A percentile compares a stretch with the other conserved stretches of the same genome.
Conservation (phyloP, 2,113 vertebrate species). For the Sinocyclocheilus anophthalmus region DNA sequence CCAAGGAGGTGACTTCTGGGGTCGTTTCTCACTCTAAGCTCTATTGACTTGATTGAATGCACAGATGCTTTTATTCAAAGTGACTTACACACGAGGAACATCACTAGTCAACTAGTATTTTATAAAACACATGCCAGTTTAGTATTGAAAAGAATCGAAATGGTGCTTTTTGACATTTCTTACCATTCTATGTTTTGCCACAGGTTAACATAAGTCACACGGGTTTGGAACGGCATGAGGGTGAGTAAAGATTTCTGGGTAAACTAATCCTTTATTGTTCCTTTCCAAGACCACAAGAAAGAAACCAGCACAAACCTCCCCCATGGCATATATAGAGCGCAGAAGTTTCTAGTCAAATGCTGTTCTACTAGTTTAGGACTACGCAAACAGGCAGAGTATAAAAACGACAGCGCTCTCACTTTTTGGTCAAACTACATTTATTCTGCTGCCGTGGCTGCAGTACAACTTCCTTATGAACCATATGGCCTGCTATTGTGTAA, state of each 20-base stretch:
- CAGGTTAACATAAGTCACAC: not conserved
- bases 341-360: not conserved
- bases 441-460: constrained; percentile 35
- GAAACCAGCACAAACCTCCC: constrained; percentile 4
- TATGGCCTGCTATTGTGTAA: constrained; percentile 3
- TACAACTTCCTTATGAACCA: constrained; percentile 19
- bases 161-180: not conserved
- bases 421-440: not conserved
- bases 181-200: not conserved
- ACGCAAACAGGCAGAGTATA: not conserved
- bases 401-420: not conserved
- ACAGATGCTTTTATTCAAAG: not conserved
- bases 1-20: not conserved
- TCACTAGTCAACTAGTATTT: not conserved
- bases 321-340: not conserved
- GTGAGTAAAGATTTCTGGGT: not conserved
- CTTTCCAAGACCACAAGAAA: constrained; percentile 8
- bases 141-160: too few species aligned
- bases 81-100: not conserved
- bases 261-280: constrained; percentile 11
- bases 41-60: not conserved
- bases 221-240: not conserved
- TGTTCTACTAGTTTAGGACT: too few species aligned
- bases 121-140: not conserved
- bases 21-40: not conserved